Percentiles rank a stretch among this genome's conserved stretches.
Conservation (phyloP, 2,113 vertebrate genomes). For the Elachura formosa region DNA sequence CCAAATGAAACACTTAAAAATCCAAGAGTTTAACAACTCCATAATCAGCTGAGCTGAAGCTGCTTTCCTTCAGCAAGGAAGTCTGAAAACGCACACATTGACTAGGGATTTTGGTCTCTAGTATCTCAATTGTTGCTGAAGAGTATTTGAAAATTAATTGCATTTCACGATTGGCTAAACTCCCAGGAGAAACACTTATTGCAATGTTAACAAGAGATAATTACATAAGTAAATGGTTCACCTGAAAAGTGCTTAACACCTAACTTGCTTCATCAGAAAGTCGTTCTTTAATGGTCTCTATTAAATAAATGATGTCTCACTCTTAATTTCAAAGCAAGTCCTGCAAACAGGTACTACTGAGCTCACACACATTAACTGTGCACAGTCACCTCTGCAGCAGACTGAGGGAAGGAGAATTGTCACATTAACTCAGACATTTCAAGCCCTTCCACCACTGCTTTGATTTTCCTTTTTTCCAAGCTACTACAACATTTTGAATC, state of each 20-base stretch:
- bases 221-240: conserved; percentile 59
- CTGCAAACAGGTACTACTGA: not conserved
- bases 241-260: conserved; percentile 57
- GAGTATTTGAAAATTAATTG: conserved; percentile 61
- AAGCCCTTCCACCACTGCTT: conserved; percentile 6
- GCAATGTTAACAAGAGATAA: conserved; percentile 52
- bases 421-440: conserved; percentile 1
- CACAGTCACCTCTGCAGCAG: not conserved
- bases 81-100: not conserved
- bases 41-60: not conserved
- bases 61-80: not conserved
- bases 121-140: conserved; percentile 43
- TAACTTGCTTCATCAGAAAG: conserved; percentile 32
- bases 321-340: conserved; percentile 7
- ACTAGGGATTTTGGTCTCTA: not conserved
- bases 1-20: not conserved
- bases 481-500: not conserved
- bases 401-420: not conserved
- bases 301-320: conserved; percentile 36
- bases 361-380: not conserved
- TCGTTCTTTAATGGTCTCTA: conserved; percentile 17
- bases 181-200: conserved; percentile 55
- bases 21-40: not conserved
- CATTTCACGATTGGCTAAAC: conserved; percentile 51
- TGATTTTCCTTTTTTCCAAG: not conserved